Base-by-base conservation (phyloP, 2,888 invertebrate genomes). In the Drosophila hamatofila region DNA sequence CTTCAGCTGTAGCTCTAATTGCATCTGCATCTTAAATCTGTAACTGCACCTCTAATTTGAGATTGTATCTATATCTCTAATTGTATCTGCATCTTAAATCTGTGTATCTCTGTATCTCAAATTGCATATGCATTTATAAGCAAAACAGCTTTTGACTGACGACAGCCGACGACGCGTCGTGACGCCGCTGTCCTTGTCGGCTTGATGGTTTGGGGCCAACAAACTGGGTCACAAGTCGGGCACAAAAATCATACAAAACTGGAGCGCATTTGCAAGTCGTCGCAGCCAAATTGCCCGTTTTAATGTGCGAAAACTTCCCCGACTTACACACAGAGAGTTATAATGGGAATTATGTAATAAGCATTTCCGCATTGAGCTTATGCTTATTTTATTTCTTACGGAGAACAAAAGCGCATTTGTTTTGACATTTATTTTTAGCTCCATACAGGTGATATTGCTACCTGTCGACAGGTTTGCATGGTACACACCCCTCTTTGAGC, bases 221-320 rank as follows among this genome's bases (percentile, higher is more conserved):
- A 79, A 89, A 89, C 56, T 84, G 88, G 84, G 84, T 84, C 84
- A 84, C 49, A 65, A 61, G 66, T 49, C 55, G 46, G 49, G 37
- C 54, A 33, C 52, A 37, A 68, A 63, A 49, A 49, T 49, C 72
- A 79, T 75, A 74, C 89, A 89, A 80, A 85, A 80, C 75, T 85
- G 88, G 83, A 87, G 86, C 88, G 86, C 83, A 89, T 85, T 88
- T 83, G 70, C 71, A 73, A 83, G 88, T 87, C 86, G 86, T 69
- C 71, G 67, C 74, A 76, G 81, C 86, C 78, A 76, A 85, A 85
- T 75, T 77, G 80, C 73, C 63, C 55, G 39, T 67, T 85, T 84
- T 84, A 81, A 79, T 87, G 72, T 65, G 77, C 73, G 66, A 89
- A 89, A 85, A 89, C 80, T 85, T 87, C 84, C 84, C 84, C 81